Percentiles rank a stretch among this genome's conserved stretches.
Evolutionary conservation across 2,888 invertebrate species (phyloP).

Genomic region (Cephonodes hylas): DNA sequence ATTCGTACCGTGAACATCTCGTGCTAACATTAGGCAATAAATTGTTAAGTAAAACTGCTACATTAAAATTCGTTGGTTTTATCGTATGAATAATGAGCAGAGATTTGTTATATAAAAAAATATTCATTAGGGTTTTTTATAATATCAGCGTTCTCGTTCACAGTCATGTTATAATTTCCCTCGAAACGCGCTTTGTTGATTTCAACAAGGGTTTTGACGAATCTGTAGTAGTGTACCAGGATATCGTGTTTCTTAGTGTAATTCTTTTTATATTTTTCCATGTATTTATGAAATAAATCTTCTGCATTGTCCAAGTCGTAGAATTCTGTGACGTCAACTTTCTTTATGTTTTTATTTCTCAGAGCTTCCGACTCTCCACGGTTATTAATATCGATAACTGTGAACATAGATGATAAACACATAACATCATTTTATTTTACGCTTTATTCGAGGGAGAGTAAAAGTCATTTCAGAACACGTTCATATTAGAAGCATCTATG

Average conservation of each 20-base stretch:
- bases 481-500: not conserved
- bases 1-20: constrained; percentile 35
- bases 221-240: constrained; percentile 44
- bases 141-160: constrained; percentile 42
- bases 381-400: constrained; percentile 38
- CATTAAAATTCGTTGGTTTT: not conserved
- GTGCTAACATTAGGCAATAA: constrained; percentile 15
- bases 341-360: constrained; percentile 12
- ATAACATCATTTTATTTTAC: not conserved
- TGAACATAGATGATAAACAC: constrained; percentile 15
- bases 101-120: constrained; percentile 30
- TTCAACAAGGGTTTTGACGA: constrained; percentile 53
- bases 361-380: constrained; percentile 11
- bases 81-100: not conserved
- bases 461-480: not conserved
- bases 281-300: constrained; percentile 40
- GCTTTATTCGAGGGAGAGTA: not conserved
- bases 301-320: constrained; percentile 47
- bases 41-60: constrained; percentile 19
- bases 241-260: constrained; percentile 29
- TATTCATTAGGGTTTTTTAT: constrained; percentile 42
- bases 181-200: constrained; percentile 42
- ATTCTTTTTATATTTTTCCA: constrained; percentile 32
- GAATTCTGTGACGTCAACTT: constrained; percentile 31
- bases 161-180: constrained; percentile 24